Percentiles rank a stretch among this genome's conserved stretches.
Conservation (phyloP, 2,113 vertebrate genomes). For the Nycticorax nycticorax region DNA sequence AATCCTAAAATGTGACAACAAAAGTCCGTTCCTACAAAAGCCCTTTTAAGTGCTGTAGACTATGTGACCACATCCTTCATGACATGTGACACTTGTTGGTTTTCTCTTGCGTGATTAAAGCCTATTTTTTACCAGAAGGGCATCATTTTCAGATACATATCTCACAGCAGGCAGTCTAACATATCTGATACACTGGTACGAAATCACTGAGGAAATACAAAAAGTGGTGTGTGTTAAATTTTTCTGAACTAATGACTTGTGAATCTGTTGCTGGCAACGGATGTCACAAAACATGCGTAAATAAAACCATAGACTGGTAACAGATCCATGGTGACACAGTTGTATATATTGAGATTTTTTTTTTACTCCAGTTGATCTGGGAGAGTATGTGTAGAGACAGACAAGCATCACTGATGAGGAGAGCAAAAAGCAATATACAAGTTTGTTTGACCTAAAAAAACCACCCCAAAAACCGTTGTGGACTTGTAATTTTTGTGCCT, state of each 20-base stretch:
- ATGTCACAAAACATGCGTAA: not conserved
- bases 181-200: slow-evolving; percentile 27
- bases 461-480: not conserved
- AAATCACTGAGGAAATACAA: slow-evolving; percentile 4
- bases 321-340: not conserved
- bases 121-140: not conserved
- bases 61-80: not conserved
- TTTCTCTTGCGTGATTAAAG: not conserved
- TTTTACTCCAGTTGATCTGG: slow-evolving; percentile 41
- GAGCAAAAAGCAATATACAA: slow-evolving; percentile 53
- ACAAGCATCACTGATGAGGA: not conserved
- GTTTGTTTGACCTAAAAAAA: slow-evolving; percentile 1
- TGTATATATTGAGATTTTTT: not conserved
- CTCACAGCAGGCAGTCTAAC: not conserved
- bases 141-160: not conserved
- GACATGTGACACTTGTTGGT: not conserved
- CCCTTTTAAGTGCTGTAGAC: not conserved
- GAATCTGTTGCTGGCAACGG: slow-evolving; percentile 60
- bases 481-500: slow-evolving; percentile 36
- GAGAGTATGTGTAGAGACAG: not conserved
- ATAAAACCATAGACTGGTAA: not conserved
- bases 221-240: not conserved
- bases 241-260: not conserved
- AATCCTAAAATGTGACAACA: not conserved
- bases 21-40: not conserved